These are phyloP conservation scores for Nannoperca australis DNA, from an alignment of 2,797 vertebrate species.

Conservation along the genomic window DNA sequence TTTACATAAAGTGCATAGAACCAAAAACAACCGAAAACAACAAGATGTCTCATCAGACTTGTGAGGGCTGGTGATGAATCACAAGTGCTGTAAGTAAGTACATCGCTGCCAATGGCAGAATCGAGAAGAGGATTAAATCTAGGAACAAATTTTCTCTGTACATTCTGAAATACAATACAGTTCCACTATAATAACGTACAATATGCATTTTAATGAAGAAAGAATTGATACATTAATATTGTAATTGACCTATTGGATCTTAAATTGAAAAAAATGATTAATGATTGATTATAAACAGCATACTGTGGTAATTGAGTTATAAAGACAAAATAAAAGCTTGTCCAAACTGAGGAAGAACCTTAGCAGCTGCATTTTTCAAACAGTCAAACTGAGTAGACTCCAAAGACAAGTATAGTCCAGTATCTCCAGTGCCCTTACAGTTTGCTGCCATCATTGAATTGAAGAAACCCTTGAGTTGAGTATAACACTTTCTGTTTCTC, in stretches of 20 bases:
- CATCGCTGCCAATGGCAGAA: too few species aligned
- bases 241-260: background rate
- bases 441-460: background rate
- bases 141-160: too few species aligned
- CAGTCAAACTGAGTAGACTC: background rate
- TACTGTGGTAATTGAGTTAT: background rate
- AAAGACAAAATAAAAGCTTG: background rate
- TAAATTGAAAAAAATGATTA: background rate
- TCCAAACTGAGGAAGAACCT: background rate
- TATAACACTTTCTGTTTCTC: slow-evolving; percentile 25
- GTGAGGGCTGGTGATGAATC: too few species aligned
- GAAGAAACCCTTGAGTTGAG: slow-evolving; percentile 18
- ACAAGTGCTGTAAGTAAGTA: too few species aligned
- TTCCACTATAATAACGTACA: too few species aligned
- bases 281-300: slow-evolving; percentile 10
- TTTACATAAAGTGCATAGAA: too few species aligned
- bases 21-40: too few species aligned
- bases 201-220: background rate
- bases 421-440: background rate
- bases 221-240: background rate
- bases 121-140: too few species aligned
- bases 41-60: too few species aligned
- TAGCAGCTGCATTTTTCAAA: background rate
- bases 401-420: background rate
- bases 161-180: too few species aligned